Evolutionary conservation across 37 sponge, comb jelly and placozoan genomes (phyloP).

Genomic region (Beroe ovata): DNA sequence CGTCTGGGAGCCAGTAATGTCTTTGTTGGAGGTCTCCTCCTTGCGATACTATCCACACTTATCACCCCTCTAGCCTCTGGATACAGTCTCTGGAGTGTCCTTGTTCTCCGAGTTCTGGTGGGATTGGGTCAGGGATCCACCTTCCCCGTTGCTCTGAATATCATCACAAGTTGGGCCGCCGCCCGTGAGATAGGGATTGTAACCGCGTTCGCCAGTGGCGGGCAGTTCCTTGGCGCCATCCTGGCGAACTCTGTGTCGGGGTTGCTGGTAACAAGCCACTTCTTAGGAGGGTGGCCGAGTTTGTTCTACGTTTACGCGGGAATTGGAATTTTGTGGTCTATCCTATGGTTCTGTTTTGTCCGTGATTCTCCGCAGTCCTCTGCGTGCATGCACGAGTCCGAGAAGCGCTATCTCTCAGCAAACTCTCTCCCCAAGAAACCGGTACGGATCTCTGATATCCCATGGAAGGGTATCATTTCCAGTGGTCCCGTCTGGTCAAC

Average conservation of each 20-base stretch:
- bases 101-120: background rate
- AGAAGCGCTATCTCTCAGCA: background rate
- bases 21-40: conserved; percentile 19
- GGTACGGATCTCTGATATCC: conserved; percentile 33
- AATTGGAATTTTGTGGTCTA: background rate
- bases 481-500: conserved; percentile 4
- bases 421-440: background rate
- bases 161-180: conserved; percentile 23
- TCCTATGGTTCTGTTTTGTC: conserved; percentile 37
- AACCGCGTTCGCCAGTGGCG: conserved; percentile 3
- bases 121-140: conserved; percentile 37
- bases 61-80: background rate
- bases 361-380: background rate
- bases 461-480: background rate
- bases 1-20: background rate
- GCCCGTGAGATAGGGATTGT: background rate
- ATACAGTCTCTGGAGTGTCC: background rate
- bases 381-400: background rate
- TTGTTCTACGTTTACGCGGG: conserved; percentile 54
- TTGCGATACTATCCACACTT: background rate
- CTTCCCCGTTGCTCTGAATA: conserved; percentile 42
- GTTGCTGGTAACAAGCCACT: background rate
- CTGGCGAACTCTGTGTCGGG: conserved; percentile 53
- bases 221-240: conserved; percentile 19
- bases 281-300: conserved; percentile 49